These are phyloP conservation scores for Folsomia candida DNA, from an alignment of 2,888 invertebrate genomes.

Conservation along the genomic window DNA sequence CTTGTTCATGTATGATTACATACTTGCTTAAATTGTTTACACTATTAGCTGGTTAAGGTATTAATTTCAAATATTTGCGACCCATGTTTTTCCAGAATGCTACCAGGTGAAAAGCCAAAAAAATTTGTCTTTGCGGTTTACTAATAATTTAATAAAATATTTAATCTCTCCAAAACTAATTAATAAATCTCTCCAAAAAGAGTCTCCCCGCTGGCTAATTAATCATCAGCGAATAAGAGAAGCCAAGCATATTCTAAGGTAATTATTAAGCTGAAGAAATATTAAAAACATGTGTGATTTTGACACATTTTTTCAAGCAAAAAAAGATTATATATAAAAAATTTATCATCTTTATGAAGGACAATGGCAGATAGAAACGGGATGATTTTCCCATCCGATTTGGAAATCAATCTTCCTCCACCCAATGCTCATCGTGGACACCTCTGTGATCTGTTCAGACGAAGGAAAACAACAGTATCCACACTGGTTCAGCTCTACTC, in stretches of 20 bases:
- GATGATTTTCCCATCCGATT: slow-evolving; percentile 42
- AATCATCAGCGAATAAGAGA: slow-evolving; percentile 45
- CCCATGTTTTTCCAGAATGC: slow-evolving; percentile 30
- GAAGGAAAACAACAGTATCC: slow-evolving; percentile 24
- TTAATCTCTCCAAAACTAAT: no score
- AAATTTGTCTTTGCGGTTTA: no score
- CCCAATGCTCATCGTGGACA: slow-evolving; percentile 38
- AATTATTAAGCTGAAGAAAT: no score
- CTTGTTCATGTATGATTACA: slow-evolving; percentile 47
- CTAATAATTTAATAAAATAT: no score
- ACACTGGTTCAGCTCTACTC: slow-evolving; percentile 49
- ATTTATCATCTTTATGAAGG: no score
- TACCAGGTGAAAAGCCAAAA: slow-evolving; percentile 51
- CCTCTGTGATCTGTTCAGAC: slow-evolving; percentile 32
- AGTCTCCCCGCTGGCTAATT: slow-evolving; percentile 51
- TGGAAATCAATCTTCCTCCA: slow-evolving; percentile 40
- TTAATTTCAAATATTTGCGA: neutral
- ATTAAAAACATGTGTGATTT: no score
- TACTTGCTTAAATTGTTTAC: no score
- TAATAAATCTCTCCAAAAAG: no score
- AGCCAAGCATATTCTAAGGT: slow-evolving; percentile 46
- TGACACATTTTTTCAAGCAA: no score
- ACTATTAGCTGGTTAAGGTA: neutral
- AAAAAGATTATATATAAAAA: no score
- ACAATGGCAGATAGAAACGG: slow-evolving; percentile 45